These are phyloP conservation scores for Troides aeacus DNA, from an alignment of 2,888 invertebrate genomes.

Conservation along the genomic window DNA sequence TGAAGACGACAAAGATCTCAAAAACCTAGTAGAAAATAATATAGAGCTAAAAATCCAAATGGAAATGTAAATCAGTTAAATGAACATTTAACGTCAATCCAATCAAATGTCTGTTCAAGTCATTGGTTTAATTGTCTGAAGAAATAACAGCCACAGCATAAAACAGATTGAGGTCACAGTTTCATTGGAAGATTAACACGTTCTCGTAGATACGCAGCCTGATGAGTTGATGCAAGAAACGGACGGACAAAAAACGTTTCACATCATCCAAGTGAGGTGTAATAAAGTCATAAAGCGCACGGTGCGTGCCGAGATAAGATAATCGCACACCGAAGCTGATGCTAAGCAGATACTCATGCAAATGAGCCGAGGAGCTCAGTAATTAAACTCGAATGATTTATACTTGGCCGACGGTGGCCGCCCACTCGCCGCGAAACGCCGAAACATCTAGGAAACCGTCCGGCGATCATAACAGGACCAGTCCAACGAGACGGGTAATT, in stretches of 20 bases:
- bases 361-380: slow-evolving; percentile 18
- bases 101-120: no score
- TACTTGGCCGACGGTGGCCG: slow-evolving; percentile 2
- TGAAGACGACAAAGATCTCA: no score
- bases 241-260: no score
- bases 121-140: no score
- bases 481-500: neutral
- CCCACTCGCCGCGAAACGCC: slow-evolving; percentile 9
- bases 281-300: slow-evolving; percentile 19
- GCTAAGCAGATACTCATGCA: slow-evolving; percentile 16
- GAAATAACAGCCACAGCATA: no score
- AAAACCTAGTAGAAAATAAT: no score
- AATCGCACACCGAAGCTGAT: slow-evolving; percentile 8
- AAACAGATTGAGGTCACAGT: no score
- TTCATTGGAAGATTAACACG: no score
- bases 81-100: no score
- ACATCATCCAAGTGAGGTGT: neutral
- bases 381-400: slow-evolving; percentile 24
- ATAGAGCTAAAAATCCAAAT: no score
- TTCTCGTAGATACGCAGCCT: neutral
- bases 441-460: slow-evolving; percentile 7
- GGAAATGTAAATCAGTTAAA: no score
- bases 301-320: slow-evolving; percentile 12
- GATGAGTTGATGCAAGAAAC: neutral
- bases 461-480: slow-evolving; percentile 6